phyloP scores from a whole-genome alignment of 1,140 invertebrate species.

The Drosophila pruinosa region DNA sequence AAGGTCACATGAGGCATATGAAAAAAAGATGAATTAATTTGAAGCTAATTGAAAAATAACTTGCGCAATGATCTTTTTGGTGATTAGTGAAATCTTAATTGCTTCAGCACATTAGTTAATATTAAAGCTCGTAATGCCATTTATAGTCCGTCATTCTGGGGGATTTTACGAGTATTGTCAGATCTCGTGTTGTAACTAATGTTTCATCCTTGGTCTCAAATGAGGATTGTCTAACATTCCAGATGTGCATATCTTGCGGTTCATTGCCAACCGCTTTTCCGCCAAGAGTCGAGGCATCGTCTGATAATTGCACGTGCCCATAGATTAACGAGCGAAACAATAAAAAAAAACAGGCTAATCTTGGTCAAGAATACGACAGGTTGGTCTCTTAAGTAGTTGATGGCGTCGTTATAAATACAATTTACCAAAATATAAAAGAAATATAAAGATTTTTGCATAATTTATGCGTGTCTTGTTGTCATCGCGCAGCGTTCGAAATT shows the following conservation, averaged over 20 bases:
- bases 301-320: constrained; percentile 52
- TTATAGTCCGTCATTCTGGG: constrained; percentile 22
- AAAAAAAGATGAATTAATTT: background rate
- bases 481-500: constrained; percentile 38
- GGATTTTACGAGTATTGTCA: background rate
- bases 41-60: background rate
- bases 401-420: constrained; percentile 14
- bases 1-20: constrained; percentile 15
- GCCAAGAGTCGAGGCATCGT: background rate
- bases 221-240: constrained; percentile 21
- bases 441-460: constrained; percentile 58
- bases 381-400: background rate
- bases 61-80: constrained; percentile 21
- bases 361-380: constrained; percentile 5
- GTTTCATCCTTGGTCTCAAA: constrained; percentile 73
- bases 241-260: background rate
- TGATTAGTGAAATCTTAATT: constrained; percentile 56
- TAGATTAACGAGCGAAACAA: constrained; percentile 33
- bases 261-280: constrained; percentile 64
- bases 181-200: background rate
- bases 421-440: constrained; percentile 35
- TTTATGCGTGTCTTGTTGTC: constrained; percentile 57
- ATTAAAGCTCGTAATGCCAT: constrained; percentile 16
- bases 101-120: constrained; percentile 31
- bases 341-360: constrained; percentile 51